These are phyloP conservation scores for Clitarchus hookeri DNA, from an alignment of 2,888 invertebrate species.

Conservation along the genomic window DNA sequence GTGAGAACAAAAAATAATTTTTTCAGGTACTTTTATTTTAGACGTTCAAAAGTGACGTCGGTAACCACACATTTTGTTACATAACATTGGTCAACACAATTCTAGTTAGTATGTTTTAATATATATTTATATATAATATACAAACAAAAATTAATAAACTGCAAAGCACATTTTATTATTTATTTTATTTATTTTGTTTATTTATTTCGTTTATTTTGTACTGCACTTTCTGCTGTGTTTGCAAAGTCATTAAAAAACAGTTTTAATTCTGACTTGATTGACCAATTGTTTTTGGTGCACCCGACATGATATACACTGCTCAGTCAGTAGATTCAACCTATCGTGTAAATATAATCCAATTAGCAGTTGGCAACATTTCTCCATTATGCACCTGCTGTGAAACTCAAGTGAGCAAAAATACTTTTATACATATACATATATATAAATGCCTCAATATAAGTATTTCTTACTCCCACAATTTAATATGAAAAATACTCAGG, in stretches of 20 bases:
- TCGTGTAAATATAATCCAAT: neutral
- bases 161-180: constrained; percentile 21
- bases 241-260: neutral
- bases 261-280: neutral
- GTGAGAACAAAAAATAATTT: constrained; percentile 29
- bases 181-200: neutral
- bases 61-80: constrained; percentile 39
- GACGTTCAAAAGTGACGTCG: constrained; percentile 36
- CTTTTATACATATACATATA: constrained; percentile 7
- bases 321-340: neutral
- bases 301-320: constrained; percentile 1
- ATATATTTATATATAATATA: constrained; percentile 26
- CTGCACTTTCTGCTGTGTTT: neutral
- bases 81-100: constrained; percentile 34
- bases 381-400: neutral
- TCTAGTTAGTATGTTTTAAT: constrained; percentile 17
- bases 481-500: neutral
- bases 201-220: neutral
- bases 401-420: constrained; percentile 11
- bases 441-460: constrained; percentile 8
- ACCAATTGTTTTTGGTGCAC: constrained; percentile 2
- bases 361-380: neutral
- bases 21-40: constrained; percentile 43
- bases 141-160: constrained; percentile 19
- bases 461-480: constrained; percentile 7